Conservation (phyloP, 2,797 vertebrate species). For the Argya squamiceps region DNA sequence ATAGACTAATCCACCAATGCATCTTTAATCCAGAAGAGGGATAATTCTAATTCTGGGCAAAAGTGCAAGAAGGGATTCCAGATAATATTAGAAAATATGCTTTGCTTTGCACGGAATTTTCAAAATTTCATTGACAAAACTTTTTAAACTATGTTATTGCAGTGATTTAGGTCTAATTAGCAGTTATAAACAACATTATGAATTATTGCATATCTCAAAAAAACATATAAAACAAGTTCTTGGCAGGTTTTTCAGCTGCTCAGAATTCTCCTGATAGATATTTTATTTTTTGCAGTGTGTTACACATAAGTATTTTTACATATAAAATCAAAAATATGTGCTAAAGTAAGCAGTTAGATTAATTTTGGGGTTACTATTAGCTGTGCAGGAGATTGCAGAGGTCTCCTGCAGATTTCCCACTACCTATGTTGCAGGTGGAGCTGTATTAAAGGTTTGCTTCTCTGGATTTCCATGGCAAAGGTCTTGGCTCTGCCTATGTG, state of each 20-base stretch:
- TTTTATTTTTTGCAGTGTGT: neutral
- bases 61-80: conserved; percentile 70
- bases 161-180: neutral
- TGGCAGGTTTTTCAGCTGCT: neutral
- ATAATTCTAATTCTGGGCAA: conserved; percentile 77
- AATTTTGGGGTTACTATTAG: neutral
- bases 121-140: neutral
- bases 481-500: neutral
- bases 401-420: neutral
- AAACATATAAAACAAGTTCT: neutral
- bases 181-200: neutral
- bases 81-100: conserved; percentile 66
- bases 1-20: conserved; percentile 76
- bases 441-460: neutral
- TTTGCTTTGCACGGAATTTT: conserved; percentile 50
- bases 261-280: neutral
- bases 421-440: neutral
- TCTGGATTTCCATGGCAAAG: neutral
- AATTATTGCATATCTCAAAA: neutral
- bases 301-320: neutral
- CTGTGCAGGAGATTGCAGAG: neutral
- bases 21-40: conserved; percentile 76
- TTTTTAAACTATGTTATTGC: neutral
- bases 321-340: neutral
- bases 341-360: neutral